Evolutionary conservation across 2,797 vertebrate species (phyloP), one percentile per base, ranked within the genome.

Genomic region (Corythornis leucogaster): DNA sequence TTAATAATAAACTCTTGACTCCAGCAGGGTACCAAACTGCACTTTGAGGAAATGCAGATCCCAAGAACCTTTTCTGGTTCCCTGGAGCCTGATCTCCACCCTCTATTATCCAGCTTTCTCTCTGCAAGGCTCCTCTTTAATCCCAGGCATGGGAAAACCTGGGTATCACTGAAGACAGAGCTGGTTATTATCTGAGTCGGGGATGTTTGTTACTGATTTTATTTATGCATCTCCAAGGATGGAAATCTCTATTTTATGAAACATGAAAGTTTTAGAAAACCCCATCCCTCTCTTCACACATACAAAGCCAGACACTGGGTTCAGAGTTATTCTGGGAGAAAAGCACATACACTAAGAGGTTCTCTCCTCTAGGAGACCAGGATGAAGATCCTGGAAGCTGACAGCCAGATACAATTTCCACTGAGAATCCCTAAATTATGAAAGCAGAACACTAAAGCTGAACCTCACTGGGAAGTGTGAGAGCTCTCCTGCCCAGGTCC

Each of bases 231-330:
- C 38, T 45, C 45, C 61, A 62, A 18, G 31, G 18, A 53, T 7
- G 21, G 30, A 67, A 66, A 42, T 21, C 50, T 63, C 18, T 58
- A 6, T 53, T 67, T 58, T n/a, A 76, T n/a, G 45, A 35, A 75
- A 85, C 4, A 2, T n/a, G 69, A 75, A 75, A 40, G 31, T 31
- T 58, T 80, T n/a, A 74, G 43, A 57, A 55, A 68, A 17, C 35
- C 62, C 55, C 45, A 2, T 54, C 16, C 28, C 16, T 67, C 33
- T 69, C 45, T 59, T 67, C 25, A 63, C 0, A 0, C 28, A 67
- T 42, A 28, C 53, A 1, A 80, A 35, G 43, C 54, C 53, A 91
- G 42, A 61, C 15, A 48, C 17, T 13, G 15, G 28, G 17, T 12
- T 54, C 53, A 68, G 45, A 75, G 31, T 31, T 87, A 28, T 25